A percentile compares a stretch with the other conserved stretches of the same genome.
phyloP scores from a whole-genome alignment of 2,113 vertebrate genomes.

The Rallus limicola region DNA sequence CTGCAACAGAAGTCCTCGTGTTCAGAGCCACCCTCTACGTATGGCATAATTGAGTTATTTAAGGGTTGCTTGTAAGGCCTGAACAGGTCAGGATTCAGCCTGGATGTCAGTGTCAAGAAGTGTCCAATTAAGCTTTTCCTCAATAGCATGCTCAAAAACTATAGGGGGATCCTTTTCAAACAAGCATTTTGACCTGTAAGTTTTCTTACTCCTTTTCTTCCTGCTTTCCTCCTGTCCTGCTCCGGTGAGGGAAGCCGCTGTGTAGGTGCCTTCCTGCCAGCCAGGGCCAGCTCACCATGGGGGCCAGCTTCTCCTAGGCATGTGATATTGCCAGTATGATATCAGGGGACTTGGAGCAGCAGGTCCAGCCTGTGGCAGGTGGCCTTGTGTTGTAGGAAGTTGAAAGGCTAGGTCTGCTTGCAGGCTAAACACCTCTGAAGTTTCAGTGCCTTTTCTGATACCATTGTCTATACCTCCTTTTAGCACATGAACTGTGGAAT shows the following conservation, averaged over 20 bases:
- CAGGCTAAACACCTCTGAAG: not conserved
- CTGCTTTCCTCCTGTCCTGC: not conserved
- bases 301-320: not conserved
- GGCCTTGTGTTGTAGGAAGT: not conserved
- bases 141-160: not conserved
- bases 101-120: rapidly evolving
- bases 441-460: not conserved
- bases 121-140: not conserved
- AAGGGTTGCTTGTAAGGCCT: not conserved
- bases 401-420: not conserved
- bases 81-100: not conserved
- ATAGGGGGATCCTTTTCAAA: not conserved
- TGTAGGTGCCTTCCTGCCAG: not conserved
- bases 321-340: rapidly evolving
- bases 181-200: rapidly evolving
- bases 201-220: not conserved
- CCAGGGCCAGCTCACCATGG: not conserved
- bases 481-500: not conserved
- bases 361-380: not conserved
- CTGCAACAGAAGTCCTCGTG: not conserved
- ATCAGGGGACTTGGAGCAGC: not conserved
- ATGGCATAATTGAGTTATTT: not conserved
- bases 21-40: not conserved
- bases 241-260: not conserved
- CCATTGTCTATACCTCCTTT: not conserved